Conservation (phyloP, 1,140 invertebrate species). For the Nasonia giraulti region DNA sequence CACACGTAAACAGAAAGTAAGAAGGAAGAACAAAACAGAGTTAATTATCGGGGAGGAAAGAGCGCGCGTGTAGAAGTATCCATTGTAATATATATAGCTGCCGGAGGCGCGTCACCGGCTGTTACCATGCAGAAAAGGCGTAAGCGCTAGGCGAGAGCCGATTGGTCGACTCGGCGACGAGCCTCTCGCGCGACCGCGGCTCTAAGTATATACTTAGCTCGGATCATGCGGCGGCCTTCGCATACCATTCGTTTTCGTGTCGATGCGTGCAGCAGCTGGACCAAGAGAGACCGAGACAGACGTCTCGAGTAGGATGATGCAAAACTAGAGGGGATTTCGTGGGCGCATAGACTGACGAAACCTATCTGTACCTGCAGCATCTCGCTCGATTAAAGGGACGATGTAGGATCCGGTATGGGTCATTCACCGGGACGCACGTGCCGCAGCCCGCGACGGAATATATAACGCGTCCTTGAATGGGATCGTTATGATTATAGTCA, state of each 20-base stretch:
- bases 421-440: too few relatives aligned
- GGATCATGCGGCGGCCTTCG: slow-evolving; percentile 55
- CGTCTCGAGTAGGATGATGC: slow-evolving; percentile 2
- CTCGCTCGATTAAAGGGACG: too few relatives aligned
- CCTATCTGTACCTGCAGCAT: too few relatives aligned
- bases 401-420: too few relatives aligned
- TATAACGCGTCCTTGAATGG: too few relatives aligned
- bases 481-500: too few relatives aligned
- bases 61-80: background rate
- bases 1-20: too few relatives aligned
- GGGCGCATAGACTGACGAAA: background rate
- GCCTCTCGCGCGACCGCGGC: slow-evolving; percentile 60
- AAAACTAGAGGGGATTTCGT: background rate
- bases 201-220: background rate
- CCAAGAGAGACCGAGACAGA: background rate
- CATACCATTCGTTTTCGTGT: slow-evolving; percentile 54
- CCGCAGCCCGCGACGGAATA: too few relatives aligned
- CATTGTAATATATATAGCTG: background rate
- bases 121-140: slow-evolving; percentile 28
- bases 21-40: too few relatives aligned
- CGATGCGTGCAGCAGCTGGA: slow-evolving; percentile 31
- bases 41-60: too few relatives aligned
- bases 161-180: slow-evolving; percentile 62
- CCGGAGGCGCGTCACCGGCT: slow-evolving; percentile 16
- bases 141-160: slow-evolving; percentile 5